Evolutionary conservation across 2,797 vertebrate species (phyloP).

Genomic region (Darevskia nairensis): DNA sequence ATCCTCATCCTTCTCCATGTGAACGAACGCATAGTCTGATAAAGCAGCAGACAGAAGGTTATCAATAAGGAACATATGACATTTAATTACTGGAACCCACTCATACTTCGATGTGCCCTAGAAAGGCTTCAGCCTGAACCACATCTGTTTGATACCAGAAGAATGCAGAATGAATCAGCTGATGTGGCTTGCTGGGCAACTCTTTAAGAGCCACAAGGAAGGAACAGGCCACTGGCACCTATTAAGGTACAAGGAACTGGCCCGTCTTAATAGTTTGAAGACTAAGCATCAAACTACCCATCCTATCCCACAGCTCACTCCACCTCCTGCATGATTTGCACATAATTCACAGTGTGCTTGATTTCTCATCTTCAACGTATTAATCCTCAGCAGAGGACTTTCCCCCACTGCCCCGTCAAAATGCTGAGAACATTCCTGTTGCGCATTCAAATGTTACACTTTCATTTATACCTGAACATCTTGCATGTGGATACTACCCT

Average conservation of each 20-base stretch:
- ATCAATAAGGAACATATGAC: constrained; percentile 76
- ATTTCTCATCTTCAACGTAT: not conserved
- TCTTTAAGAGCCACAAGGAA: not conserved
- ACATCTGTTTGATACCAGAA: not conserved
- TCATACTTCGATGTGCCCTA: not conserved
- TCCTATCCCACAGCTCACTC: not conserved
- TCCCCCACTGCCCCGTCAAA: not conserved
- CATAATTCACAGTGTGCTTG: not conserved
- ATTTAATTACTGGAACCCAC: constrained; percentile 57
- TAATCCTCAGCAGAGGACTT: not conserved
- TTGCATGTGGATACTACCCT: not conserved
- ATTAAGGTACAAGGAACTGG: too few relatives aligned
- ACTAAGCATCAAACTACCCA: not conserved
- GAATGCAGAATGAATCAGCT: not conserved
- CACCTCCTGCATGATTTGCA: not conserved
- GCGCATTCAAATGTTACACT: not conserved
- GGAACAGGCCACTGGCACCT: not conserved
- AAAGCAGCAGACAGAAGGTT: constrained; percentile 85
- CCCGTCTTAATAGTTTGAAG: too few relatives aligned
- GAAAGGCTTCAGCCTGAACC: not conserved
- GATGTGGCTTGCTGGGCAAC: not conserved
- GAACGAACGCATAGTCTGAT: constrained; percentile 97
- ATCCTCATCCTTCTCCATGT: constrained; percentile 99
- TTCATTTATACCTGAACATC: not conserved
- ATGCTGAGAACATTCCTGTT: not conserved